Evolutionary conservation across 1,140 invertebrate genomes (phyloP).

Genomic region (Glossosoma conforme): DNA sequence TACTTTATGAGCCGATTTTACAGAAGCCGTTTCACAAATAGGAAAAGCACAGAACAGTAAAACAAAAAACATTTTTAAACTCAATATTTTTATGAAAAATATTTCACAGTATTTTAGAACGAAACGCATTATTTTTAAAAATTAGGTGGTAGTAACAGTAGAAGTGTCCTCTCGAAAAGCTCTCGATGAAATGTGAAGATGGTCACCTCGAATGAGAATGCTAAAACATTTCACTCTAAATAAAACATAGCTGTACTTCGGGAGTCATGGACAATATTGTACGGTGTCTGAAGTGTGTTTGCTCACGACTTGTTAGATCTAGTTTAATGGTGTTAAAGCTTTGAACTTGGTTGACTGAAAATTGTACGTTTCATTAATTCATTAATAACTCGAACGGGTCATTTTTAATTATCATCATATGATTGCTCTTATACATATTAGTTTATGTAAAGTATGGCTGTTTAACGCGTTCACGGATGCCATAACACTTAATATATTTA

Average conservation of each 20-base stretch:
- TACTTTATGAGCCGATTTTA: slow-evolving; percentile 6
- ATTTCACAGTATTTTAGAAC: background rate
- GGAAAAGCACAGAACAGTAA: slow-evolving; percentile 3
- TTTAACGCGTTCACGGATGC: no score
- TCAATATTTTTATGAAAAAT: background rate
- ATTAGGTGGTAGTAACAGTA: background rate
- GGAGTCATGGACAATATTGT: slow-evolving; percentile 12
- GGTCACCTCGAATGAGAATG: background rate
- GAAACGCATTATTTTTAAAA: background rate
- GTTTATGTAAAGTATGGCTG: no score
- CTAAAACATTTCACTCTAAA: slow-evolving; percentile 25
- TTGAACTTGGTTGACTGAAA: no score
- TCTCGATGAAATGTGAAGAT: slow-evolving; percentile 11
- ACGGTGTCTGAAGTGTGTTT: slow-evolving; percentile 15
- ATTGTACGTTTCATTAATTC: no score
- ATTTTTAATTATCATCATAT: no score
- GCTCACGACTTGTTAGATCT: slow-evolving; percentile 22
- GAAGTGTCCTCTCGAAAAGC: slow-evolving; percentile 17
- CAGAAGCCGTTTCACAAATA: slow-evolving; percentile 12
- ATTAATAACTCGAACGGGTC: no score
- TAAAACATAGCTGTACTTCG: slow-evolving; percentile 25
- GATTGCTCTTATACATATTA: no score
- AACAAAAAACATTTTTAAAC: slow-evolving; percentile 6
- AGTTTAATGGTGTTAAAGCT: slow-evolving; percentile 13
- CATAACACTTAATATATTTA: no score